phyloP scores from a whole-genome alignment of 2,797 vertebrate species.

The Chelon auratus region DNA sequence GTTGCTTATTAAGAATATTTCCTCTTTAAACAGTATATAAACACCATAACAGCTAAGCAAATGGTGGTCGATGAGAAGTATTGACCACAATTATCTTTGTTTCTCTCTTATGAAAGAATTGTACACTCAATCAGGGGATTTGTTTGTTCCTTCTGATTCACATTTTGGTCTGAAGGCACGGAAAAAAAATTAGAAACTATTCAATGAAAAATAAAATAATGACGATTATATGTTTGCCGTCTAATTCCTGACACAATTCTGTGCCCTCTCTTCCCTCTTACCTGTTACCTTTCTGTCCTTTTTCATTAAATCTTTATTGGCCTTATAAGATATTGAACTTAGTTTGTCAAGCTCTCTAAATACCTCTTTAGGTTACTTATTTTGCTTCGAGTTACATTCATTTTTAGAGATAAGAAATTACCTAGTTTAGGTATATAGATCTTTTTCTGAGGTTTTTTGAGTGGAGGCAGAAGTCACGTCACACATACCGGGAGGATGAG shows the following conservation, averaged over 20 bases:
- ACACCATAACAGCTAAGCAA: slow-evolving; percentile 83
- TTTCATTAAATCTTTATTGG: background rate
- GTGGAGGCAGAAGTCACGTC: background rate
- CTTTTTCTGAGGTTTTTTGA: background rate
- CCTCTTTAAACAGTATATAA: slow-evolving; percentile 84
- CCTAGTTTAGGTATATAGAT: background rate
- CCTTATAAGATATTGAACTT: background rate
- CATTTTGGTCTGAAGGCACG: slow-evolving; percentile 83
- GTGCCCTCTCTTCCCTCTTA: slow-evolving; percentile 1
- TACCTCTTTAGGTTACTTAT: slow-evolving; percentile 1
- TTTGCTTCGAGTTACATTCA: background rate
- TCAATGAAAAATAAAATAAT: slow-evolving; percentile 87
- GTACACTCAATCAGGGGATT: slow-evolving; percentile 82
- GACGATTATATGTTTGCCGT: slow-evolving; percentile 66
- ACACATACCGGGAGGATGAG: background rate
- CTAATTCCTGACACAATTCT: slow-evolving; percentile 52
- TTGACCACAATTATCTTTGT: slow-evolving; percentile 77
- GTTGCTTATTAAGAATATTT: slow-evolving; percentile 82
- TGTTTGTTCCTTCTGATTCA: slow-evolving; percentile 85
- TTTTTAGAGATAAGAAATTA: background rate
- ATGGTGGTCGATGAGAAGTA: slow-evolving; percentile 74
- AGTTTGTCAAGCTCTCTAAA: background rate
- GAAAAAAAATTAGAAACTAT: slow-evolving; percentile 80
- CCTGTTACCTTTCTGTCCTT: background rate
- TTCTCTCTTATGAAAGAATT: slow-evolving; percentile 82